Evolutionary conservation across 2,113 vertebrate genomes (phyloP).

Genomic region (Gopherus evgoodei): DNA sequence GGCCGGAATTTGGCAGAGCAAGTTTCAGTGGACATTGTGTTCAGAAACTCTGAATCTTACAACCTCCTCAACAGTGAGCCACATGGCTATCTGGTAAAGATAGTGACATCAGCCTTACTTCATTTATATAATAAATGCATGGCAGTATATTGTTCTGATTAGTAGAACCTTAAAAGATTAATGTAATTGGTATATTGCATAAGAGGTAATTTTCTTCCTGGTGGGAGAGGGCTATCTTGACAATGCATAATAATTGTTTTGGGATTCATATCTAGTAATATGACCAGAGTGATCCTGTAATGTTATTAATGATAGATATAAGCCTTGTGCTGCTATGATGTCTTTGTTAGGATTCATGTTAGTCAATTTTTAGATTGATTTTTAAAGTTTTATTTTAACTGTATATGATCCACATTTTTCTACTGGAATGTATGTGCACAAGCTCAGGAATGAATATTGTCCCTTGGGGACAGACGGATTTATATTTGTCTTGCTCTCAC

Average conservation of each 20-base stretch:
- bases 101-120: background rate
- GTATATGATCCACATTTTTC: background rate
- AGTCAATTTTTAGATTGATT: background rate
- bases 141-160: background rate
- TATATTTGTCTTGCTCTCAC: background rate
- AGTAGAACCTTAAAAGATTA: background rate
- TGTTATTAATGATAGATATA: background rate
- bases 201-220: background rate
- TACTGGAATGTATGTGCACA: background rate
- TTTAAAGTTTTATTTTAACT: background rate
- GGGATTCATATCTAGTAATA: background rate
- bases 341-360: background rate
- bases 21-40: background rate
- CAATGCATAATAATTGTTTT: background rate
- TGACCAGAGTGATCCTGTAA: background rate
- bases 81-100: background rate
- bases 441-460: background rate
- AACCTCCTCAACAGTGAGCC: background rate
- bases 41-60: background rate
- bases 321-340: background rate
- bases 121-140: background rate
- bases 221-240: background rate
- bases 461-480: background rate
- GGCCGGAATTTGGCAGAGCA: background rate
- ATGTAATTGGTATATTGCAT: background rate